Percentiles rank a stretch among this genome's conserved stretches.
Evolutionary conservation across 2,113 vertebrate genomes (phyloP).

Genomic region (Myiopsitta monachus): DNA sequence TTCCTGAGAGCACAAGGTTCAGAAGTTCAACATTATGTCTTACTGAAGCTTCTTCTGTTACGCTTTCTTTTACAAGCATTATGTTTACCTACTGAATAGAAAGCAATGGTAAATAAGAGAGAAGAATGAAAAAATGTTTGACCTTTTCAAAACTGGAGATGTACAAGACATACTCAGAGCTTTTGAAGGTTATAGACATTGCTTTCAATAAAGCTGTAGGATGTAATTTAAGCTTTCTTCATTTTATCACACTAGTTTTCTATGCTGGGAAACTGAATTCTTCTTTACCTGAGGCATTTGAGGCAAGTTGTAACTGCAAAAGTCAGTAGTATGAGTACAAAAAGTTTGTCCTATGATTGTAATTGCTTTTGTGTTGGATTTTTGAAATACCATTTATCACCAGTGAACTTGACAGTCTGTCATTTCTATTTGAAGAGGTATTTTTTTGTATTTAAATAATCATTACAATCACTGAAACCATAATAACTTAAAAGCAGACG

Average conservation of each 20-base stretch:
- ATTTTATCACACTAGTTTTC: neutral
- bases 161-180: neutral
- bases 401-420: neutral
- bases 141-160: constrained; percentile 12
- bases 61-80: neutral
- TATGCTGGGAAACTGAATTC: neutral
- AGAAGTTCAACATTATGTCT: neutral
- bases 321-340: neutral
- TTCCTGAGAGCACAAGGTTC: neutral
- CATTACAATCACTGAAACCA: neutral
- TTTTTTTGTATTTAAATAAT: constrained; percentile 11
- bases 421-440: neutral
- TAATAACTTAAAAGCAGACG: neutral
- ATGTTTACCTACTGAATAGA: constrained; percentile 1
- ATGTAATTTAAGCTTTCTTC: neutral
- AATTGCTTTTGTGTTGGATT: neutral
- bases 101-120: neutral
- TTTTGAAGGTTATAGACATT: constrained; percentile 7
- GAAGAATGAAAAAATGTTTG: neutral
- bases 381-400: neutral
- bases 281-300: neutral
- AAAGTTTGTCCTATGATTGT: neutral
- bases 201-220: constrained; percentile 14
- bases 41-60: neutral
- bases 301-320: neutral